Conservation (phyloP, 2,113 vertebrate species). For the Vulpes ferrilata region DNA sequence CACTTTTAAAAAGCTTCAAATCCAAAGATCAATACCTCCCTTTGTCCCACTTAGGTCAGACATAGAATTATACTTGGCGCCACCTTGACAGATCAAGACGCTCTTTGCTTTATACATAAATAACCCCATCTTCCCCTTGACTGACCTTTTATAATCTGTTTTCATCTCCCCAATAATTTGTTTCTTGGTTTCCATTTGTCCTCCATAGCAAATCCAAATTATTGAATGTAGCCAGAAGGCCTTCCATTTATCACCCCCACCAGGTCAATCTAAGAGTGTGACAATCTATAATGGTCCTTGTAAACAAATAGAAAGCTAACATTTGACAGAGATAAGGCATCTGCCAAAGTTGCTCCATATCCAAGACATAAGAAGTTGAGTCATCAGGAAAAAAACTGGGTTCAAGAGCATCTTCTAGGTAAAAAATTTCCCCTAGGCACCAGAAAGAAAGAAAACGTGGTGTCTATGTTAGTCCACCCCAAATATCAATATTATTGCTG, state of each 20-base stretch:
- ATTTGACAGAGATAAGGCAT: constrained; percentile 58
- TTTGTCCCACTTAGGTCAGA: background rate
- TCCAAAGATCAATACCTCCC: background rate
- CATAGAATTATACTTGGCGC: background rate
- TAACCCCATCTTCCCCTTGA: background rate
- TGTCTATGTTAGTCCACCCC: background rate
- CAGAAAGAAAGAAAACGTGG: constrained; percentile 22
- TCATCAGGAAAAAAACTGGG: constrained; percentile 12
- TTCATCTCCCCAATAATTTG: constrained; percentile 21
- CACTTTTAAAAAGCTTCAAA: constrained; percentile 14
- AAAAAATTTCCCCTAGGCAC: background rate
- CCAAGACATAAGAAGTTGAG: constrained; percentile 46
- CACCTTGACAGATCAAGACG: background rate
- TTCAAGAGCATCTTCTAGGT: background rate
- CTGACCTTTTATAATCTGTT: constrained; percentile 24
- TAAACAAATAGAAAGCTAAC: constrained; percentile 66
- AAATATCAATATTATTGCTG: constrained; percentile 19
- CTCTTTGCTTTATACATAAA: background rate
- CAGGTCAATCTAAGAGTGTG: constrained; percentile 10
- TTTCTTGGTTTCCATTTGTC: background rate
- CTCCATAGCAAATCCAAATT: constrained; percentile 56
- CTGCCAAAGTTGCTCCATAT: constrained; percentile 8
- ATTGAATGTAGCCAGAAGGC: background rate
- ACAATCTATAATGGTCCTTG: constrained; percentile 46
- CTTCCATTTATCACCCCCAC: background rate